phyloP scores from a whole-genome alignment of 2,797 vertebrate genomes.

The Tolypeutes matacus region DNA sequence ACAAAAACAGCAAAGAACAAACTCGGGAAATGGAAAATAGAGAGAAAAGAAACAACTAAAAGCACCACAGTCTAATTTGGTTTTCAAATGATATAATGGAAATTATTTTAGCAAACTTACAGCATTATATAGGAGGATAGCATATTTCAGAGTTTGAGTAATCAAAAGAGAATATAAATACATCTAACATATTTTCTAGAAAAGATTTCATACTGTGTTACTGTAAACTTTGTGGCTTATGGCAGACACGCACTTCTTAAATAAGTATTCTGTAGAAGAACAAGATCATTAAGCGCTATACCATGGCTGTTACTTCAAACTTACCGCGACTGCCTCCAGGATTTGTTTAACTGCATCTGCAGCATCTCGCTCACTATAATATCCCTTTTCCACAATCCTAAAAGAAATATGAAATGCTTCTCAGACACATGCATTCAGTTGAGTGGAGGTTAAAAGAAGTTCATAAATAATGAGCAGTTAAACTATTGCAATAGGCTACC shows the following conservation, averaged over 20 bases:
- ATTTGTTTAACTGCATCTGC: constrained; percentile 94
- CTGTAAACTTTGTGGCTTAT: neutral
- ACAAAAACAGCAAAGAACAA: constrained; percentile 4
- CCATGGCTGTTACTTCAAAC: constrained; percentile 79
- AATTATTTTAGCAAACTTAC: neutral
- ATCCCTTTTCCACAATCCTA: constrained; percentile 95
- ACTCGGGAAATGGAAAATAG: neutral
- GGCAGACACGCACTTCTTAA: neutral
- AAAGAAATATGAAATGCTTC: constrained; percentile 73
- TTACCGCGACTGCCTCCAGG: constrained; percentile 93
- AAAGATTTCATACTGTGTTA: neutral
- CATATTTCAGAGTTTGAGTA: constrained; percentile 9
- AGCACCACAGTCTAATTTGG: neutral
- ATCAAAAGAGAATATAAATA: neutral
- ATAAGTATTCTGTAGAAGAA: neutral
- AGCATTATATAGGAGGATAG: neutral
- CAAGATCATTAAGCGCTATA: constrained; percentile 23
- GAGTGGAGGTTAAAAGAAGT: constrained; percentile 59
- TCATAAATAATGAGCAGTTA: constrained; percentile 23
- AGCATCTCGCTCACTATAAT: constrained; percentile 93
- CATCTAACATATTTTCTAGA: neutral
- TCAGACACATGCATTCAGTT: constrained; percentile 58
- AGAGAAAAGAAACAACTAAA: neutral
- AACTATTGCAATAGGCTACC: constrained; percentile 9
- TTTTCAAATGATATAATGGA: neutral